phyloP scores from a whole-genome alignment of 2,113 vertebrate genomes.

The Albula glossodonta region DNA sequence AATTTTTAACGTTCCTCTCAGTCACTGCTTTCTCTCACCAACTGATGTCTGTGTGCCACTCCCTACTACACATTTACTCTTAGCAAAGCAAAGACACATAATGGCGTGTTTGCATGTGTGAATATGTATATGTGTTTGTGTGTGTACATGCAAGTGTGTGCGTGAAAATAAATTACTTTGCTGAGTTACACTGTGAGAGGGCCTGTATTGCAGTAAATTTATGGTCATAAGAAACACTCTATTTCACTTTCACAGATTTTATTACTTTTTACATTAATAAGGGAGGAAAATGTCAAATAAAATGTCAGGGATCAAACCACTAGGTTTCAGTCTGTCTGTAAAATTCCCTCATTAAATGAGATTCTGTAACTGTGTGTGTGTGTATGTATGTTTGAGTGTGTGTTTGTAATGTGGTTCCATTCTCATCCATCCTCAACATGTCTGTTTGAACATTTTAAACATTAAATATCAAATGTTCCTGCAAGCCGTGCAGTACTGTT shows the following conservation, averaged over 20 bases:
- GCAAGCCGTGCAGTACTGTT: no score
- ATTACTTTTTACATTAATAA: not conserved
- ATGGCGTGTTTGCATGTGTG: no score
- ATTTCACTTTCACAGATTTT: not conserved
- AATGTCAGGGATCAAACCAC: conserved; percentile 4
- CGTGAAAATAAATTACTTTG: not conserved
- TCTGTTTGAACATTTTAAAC: no score
- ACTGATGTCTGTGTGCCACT: no score
- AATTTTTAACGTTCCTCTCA: no score
- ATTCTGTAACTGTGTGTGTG: not conserved
- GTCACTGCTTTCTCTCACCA: not conserved
- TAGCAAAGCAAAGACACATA: no score
- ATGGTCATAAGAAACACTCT: not conserved
- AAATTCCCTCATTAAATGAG: not conserved
- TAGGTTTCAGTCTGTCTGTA: not conserved
- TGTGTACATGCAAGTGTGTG: not conserved
- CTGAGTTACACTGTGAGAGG: not conserved
- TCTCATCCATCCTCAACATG: no score
- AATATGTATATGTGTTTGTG: no score
- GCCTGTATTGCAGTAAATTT: not conserved
- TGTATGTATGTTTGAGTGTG: not conserved
- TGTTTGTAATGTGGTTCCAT: no score
- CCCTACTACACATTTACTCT: not conserved
- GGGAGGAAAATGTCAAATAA: not conserved
- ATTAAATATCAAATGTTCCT: no score